Base-by-base conservation (phyloP, 1,140 invertebrate species). In the Aphelinus certus region DNA sequence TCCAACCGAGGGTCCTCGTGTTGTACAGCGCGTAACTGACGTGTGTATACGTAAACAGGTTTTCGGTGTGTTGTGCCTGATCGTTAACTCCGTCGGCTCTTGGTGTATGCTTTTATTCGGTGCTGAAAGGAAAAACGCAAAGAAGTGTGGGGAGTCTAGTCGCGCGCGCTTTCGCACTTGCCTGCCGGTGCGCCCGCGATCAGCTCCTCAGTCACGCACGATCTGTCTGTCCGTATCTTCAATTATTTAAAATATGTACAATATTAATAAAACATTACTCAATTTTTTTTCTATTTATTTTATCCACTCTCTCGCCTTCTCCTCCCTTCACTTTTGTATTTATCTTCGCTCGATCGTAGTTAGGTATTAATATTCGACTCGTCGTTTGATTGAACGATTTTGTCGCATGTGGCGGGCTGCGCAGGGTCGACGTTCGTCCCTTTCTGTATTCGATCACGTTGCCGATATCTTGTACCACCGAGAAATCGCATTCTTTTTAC, bases 231-330 rank as follows among this genome's bases (percentile, higher is more conserved):
- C 76, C 81, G 79, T 83, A 53, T 70, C 73, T 82, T 84, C 84
- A 83, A 85, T 84, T 85, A 86, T 87, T 85, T 85, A 85, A 85
- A 86, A 85, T 86, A 86, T 86, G 75, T 86, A 86, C 84, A 86
- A 83, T 85, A 84, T 86, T 86, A 86, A 84, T 86, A 85, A 85
- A 87, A 87, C 84, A 82, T 85, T 83, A 83, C 82, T 84, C 79
- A 81, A 79, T 79, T 80, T 80, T 72, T 77, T 81, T 83, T 83
- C 78, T 79, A 7, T 51, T 48, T 58, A 42, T 7, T 62, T 2
- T 71, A 4, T 47, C 55, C 47, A 5, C 1, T 56, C 51, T 1
- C 48, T 46, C 69, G 77, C 80, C 26, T 26, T 26, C 26, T 53
- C 9, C 9, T 53, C 9, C 9, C 9, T 53, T 53, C 9, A 6